Base-by-base conservation (phyloP, 2,113 vertebrate genomes). In the Prolemur simus region DNA sequence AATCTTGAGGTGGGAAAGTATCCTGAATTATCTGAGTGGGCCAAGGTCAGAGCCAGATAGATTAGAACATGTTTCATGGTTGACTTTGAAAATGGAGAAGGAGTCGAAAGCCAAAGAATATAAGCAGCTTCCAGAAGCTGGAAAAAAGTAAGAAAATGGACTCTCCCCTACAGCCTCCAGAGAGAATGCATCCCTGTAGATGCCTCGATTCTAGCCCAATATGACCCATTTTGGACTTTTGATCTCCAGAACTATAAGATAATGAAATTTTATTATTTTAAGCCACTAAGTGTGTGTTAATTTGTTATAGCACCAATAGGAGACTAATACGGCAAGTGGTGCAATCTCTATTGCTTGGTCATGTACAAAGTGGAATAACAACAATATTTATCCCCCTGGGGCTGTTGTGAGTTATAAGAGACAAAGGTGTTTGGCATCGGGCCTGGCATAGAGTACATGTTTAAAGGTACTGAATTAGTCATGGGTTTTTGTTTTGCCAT, bases 11-110 rank as follows among this genome's bases (percentile, higher is more conserved):
- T 76, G 54, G 23, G 56, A 60, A 34, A 29, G 25, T 66, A 73
- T 86, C 49, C 58, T 93, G 23, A n/a, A 32, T 94, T 91, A 82
- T 91, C 52, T 39, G 11, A 17, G 34, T 49, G n/a, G 52, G 18
- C 6, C 42, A 32, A 37, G 13, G 27, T 68, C 18, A 8, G 37
- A n/a, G 42, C n/a, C 58, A 81, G n/a, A 82, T 49, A 54, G 66
- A 9, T 32, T 5, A 29, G 47, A 69, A 80, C 34, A 29, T n/a
- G 34, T 6, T 66, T 0, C n/a, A 7, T 21, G 10, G 0, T 47
- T 45, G n/a, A n/a, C 42, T 87, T 76, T 64, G 77, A 58, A 54
- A 37, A 13, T 54, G 45, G 64, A 93, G 11, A 74, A 25, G 49
- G 37, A 32, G 12, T 18, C 18, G 9, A 7, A 39, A 42, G n/a